These are phyloP conservation scores for Scaptomyza caliginosa DNA, from an alignment of 2,888 invertebrate species.

Conservation along the genomic window DNA sequence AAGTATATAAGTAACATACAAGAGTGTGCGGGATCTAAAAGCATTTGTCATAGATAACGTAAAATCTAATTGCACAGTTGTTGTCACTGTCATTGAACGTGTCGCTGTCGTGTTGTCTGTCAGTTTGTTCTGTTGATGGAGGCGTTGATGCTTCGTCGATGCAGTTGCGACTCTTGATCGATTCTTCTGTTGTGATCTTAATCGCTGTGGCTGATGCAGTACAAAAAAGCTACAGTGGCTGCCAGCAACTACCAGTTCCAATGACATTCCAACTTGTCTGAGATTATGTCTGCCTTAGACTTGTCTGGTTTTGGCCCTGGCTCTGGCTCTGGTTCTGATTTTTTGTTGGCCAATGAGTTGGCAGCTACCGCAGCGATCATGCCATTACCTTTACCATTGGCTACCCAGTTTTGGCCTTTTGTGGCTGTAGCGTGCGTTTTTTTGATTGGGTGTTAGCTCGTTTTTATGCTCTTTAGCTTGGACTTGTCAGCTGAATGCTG, in stretches of 20 bases:
- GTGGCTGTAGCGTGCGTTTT: slow-evolving; percentile 38
- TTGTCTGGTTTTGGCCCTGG: slow-evolving; percentile 20
- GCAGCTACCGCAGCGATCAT: slow-evolving; percentile 47
- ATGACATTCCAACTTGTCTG: slow-evolving; percentile 78
- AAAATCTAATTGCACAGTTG: slow-evolving; percentile 49
- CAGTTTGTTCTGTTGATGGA: slow-evolving; percentile 26
- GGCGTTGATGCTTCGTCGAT: slow-evolving; percentile 4
- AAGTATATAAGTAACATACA: too few relatives aligned
- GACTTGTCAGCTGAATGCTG: too few relatives aligned
- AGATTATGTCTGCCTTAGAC: slow-evolving; percentile 79
- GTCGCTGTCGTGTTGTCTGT: slow-evolving; percentile 70
- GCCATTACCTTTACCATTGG: slow-evolving; percentile 69
- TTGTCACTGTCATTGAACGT: slow-evolving; percentile 57
- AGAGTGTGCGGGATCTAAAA: background rate
- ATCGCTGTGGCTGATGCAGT: slow-evolving; percentile 15
- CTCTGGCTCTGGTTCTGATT: slow-evolving; percentile 34
- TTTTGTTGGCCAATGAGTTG: slow-evolving; percentile 44
- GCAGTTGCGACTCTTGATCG: slow-evolving; percentile 12
- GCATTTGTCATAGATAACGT: slow-evolving; percentile 23
- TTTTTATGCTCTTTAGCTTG: slow-evolving; percentile 65
- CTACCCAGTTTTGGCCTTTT: slow-evolving; percentile 48
- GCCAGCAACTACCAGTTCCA: slow-evolving; percentile 22
- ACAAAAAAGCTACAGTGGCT: background rate
- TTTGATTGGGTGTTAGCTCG: slow-evolving; percentile 71
- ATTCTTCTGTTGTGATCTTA: slow-evolving; percentile 62